A percentile compares a stretch with the other conserved stretches of the same genome.
phyloP scores from a whole-genome alignment of 2,113 vertebrate genomes.

The Hemiprocne comata region DNA sequence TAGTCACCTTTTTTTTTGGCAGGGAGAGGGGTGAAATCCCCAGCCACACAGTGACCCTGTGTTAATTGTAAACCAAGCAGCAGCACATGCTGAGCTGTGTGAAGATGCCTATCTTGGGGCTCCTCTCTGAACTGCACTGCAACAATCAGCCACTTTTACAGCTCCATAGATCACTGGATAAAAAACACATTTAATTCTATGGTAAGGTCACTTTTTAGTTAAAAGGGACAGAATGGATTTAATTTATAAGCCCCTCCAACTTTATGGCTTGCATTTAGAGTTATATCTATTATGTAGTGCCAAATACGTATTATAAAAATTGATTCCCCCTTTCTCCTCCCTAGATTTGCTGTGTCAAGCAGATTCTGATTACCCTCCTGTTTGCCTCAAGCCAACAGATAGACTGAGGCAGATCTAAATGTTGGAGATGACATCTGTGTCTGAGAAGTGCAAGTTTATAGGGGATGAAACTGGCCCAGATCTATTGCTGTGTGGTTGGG shows the following conservation, averaged over 20 bases:
- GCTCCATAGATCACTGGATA: constrained; percentile 46
- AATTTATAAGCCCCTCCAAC: constrained; percentile 69
- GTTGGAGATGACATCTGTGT: neutral
- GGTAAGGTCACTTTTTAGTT: constrained; percentile 69
- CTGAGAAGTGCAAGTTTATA: neutral
- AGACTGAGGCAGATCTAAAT: constrained; percentile 13
- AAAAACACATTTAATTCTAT: constrained; percentile 57
- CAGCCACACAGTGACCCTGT: accelerated
- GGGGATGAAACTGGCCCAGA: neutral
- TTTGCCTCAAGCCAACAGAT: constrained; percentile 22
- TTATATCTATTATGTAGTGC: constrained; percentile 58
- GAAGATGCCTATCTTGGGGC: neutral
- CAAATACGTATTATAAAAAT: constrained; percentile 63
- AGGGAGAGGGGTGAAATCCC: neutral
- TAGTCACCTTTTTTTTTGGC: neutral
- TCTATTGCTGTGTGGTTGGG: neutral
- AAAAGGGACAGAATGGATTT: constrained; percentile 61
- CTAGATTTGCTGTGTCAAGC: constrained; percentile 53
- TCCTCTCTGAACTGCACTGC: neutral
- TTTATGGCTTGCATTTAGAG: constrained; percentile 64
- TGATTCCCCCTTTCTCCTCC: constrained; percentile 50
- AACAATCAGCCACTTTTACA: constrained; percentile 35
- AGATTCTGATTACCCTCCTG: constrained; percentile 5
- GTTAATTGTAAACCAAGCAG: neutral
- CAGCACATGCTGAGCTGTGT: neutral